Evolutionary conservation across 2,797 vertebrate genomes (phyloP).

Genomic region (Epinephelus coioides): DNA sequence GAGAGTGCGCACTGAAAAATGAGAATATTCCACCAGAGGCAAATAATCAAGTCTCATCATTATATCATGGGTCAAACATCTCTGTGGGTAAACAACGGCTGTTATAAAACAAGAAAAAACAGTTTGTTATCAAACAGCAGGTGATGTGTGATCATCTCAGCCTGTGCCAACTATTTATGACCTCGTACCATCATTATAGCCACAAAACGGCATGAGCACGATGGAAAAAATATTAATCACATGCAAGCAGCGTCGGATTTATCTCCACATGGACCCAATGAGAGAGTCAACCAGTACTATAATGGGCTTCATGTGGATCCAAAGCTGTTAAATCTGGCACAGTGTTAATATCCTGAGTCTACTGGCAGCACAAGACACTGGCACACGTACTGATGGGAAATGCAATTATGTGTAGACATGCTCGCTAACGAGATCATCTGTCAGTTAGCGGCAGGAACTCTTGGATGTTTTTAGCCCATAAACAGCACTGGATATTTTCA

Average conservation of each 20-base stretch:
- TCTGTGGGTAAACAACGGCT: slow-evolving; percentile 39
- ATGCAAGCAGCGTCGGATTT: slow-evolving; percentile 10
- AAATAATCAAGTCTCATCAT: background rate
- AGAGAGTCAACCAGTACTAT: slow-evolving; percentile 13
- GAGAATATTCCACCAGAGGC: background rate
- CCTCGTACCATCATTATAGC: slow-evolving; percentile 11
- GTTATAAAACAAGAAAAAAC: slow-evolving; percentile 31
- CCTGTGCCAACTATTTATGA: slow-evolving; percentile 12
- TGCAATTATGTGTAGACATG: slow-evolving; percentile 5
- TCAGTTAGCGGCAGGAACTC: background rate
- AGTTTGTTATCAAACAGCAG: slow-evolving; percentile 31
- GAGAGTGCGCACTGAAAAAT: background rate
- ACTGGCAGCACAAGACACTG: slow-evolving; percentile 19
- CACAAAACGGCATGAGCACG: background rate
- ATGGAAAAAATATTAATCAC: slow-evolving; percentile 21
- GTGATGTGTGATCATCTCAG: slow-evolving; percentile 19
- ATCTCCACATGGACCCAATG: slow-evolving; percentile 40
- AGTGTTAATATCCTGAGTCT: slow-evolving; percentile 23
- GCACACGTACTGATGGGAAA: slow-evolving; percentile 7
- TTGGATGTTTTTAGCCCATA: background rate
- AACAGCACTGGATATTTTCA: background rate
- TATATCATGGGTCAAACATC: slow-evolving; percentile 7
- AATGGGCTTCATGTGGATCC: slow-evolving; percentile 46
- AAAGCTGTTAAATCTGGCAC: slow-evolving; percentile 42
- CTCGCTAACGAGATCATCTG: background rate